A percentile compares a stretch with the other conserved stretches of the same genome.
These are phyloP conservation scores for Pogonophryne albipinna DNA, from an alignment of 2,797 vertebrate species.

Conservation along the genomic window DNA sequence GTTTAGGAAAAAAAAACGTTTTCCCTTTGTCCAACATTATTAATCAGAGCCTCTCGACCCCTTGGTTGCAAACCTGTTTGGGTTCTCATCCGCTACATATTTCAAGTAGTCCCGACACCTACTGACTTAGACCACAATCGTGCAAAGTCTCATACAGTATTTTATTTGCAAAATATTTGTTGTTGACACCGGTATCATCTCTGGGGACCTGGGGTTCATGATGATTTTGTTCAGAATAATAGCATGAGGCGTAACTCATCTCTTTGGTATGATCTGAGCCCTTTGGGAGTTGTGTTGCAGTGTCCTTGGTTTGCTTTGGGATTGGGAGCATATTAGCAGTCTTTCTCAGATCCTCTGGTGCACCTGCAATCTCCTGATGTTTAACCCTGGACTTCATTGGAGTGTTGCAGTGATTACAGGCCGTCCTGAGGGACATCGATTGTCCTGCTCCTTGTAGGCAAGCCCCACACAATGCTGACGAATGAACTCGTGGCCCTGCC, in stretches of 20 bases:
- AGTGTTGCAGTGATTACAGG: constrained; percentile 95
- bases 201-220: constrained; percentile 22
- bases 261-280: constrained; percentile 42
- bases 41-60: too few relatives aligned
- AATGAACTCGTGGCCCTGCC: constrained; percentile 96
- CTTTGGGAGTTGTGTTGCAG: constrained; percentile 66
- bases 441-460: constrained; percentile 91
- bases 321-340: constrained; percentile 87
- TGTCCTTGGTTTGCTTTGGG: constrained; percentile 87
- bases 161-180: constrained; percentile 25
- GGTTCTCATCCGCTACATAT: too few relatives aligned
- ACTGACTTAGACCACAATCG: background rate
- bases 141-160: constrained; percentile 2
- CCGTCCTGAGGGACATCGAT: constrained; percentile 92
- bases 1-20: too few relatives aligned
- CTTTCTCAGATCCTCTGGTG: constrained; percentile 84
- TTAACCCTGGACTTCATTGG: constrained; percentile 94
- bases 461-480: constrained; percentile 94
- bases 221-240: constrained; percentile 31
- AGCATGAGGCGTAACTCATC: constrained; percentile 27
- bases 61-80: too few relatives aligned
- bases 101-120: background rate
- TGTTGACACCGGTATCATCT: constrained; percentile 2
- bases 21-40: too few relatives aligned
- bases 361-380: constrained; percentile 92